Evolutionary conservation across 2,113 vertebrate genomes (phyloP), one percentile per base, ranked within the genome.

Genomic region (Tetraodon nigroviridis): DNA sequence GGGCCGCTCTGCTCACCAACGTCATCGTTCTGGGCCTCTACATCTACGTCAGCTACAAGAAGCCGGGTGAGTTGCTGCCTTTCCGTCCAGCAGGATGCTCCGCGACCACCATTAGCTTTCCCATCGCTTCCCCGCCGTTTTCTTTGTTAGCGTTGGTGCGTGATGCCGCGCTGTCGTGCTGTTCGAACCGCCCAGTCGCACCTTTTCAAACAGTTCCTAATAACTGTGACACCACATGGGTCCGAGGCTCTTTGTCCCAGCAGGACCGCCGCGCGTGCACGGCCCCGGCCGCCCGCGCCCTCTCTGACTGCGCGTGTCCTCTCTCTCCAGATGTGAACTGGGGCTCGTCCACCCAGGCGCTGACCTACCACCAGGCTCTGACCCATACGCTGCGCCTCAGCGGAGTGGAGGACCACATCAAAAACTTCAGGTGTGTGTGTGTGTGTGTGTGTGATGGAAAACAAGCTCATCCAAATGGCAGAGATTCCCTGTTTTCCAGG

Each of bases 1-100:
- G 92, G 92, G 95, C 96, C 8, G 97, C 97, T 12, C 84, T 99
- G 51, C 74, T 98, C 50, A 99, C 97, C 3, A 97, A 98, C 1
- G 94, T 94, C 76, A 98, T 98, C 50, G 95, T 99, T 15, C 81
- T 99, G 78, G 96, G 91, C 6, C 92, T 99, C 17, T 99, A 97
- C 69, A 98, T 98, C 85, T 99, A 99, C 51, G 97, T 99, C 62
- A 97, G 93, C 73, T 95, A 98, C 84, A 98, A 98, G 87, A 99
- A 99, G 74, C 97, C 96, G 84, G 96, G 97, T 99, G 55, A 82
- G 91, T 32, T 6, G 15, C 16, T 24, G 24, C n/a, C n/a, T n/a
- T n/a, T n/a, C 4, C 4, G 7, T 29, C 27, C 27, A 29, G 27
- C 27, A 29, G 27, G 14, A 45, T n/a, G 44, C 44, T 44, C 46